Percentiles rank a stretch among this genome's conserved stretches.
Conservation (phyloP, 2,113 vertebrate species). For the Asarcornis scutulata region DNA sequence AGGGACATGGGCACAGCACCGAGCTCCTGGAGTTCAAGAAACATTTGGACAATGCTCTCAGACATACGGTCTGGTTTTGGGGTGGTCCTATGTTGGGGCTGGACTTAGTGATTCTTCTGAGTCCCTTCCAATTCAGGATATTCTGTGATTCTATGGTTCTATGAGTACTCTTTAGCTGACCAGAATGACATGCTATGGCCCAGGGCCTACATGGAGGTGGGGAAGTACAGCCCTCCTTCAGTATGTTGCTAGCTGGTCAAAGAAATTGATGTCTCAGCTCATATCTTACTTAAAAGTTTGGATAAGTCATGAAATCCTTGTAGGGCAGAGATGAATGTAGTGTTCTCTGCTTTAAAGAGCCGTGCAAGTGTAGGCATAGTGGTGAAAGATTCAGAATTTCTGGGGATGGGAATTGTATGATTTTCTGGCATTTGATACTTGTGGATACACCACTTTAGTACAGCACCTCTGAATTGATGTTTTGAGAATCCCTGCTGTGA, state of each 20-base stretch:
- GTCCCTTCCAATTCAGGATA: not conserved
- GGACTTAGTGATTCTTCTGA: too few species aligned
- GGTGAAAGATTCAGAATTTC: not conserved
- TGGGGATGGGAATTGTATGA: not conserved
- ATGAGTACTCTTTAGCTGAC: not conserved
- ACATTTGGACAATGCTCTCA: not conserved
- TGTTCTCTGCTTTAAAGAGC: not conserved
- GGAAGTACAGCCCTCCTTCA: not conserved
- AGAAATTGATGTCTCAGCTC: not conserved
- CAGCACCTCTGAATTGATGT: fast-evolving
- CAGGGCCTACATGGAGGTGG: not conserved
- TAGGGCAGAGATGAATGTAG: not conserved
- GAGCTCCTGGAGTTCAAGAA: not conserved
- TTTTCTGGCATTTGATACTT: not conserved
- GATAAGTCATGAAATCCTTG: not conserved
- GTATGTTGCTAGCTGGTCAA: not conserved
- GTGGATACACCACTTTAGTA: not conserved
- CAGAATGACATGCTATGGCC: not conserved
- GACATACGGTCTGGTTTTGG: not conserved
- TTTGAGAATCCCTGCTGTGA: not conserved
- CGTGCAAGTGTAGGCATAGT: not conserved
- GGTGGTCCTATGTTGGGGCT: not conserved
- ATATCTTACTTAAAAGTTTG: fast-evolving
- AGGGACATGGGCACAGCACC: not conserved
- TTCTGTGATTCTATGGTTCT: not conserved